Percentiles rank a stretch among this genome's conserved stretches.
These are phyloP conservation scores for Chloebia gouldiae DNA, from an alignment of 2,113 vertebrate genomes.

Conservation along the genomic window DNA sequence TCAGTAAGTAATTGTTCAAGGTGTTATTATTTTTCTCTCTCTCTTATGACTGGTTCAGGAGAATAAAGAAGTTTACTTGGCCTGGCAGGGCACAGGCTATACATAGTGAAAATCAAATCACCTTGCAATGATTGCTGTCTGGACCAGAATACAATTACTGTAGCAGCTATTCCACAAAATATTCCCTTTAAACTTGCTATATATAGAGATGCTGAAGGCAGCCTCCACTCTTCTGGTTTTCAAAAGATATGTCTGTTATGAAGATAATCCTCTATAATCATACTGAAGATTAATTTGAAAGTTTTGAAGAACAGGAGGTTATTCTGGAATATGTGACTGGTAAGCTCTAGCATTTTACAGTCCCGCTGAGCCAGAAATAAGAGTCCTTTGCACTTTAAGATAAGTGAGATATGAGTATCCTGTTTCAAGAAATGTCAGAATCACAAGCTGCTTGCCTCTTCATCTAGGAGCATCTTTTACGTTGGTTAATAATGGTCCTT, in stretches of 20 bases:
- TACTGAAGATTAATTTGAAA: not conserved
- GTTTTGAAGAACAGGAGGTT: not conserved
- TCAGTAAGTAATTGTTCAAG: not conserved
- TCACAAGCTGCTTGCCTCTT: not conserved
- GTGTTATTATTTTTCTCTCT: not conserved
- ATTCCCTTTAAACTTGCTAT: not conserved
- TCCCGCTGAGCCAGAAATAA: not conserved
- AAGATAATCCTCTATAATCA: not conserved
- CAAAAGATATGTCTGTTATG: not conserved
- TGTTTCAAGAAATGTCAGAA: not conserved
- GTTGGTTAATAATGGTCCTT: not conserved
- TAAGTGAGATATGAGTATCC: not conserved
- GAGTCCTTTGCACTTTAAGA: not conserved
- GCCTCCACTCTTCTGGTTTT: not conserved
- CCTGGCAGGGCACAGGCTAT: not conserved
- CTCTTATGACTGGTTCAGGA: not conserved
- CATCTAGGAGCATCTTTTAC: not conserved
- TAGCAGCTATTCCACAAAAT: not conserved
- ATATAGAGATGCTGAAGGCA: not conserved
- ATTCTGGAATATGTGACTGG: not conserved
- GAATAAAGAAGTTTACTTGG: not conserved
- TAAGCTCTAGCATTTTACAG: not conserved
- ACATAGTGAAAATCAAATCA: not conserved
- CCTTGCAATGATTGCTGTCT: not conserved
- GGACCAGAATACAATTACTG: not conserved